Evolutionary conservation across 2,888 invertebrate species (phyloP).

Genomic region (Stictocephala bisonia): DNA sequence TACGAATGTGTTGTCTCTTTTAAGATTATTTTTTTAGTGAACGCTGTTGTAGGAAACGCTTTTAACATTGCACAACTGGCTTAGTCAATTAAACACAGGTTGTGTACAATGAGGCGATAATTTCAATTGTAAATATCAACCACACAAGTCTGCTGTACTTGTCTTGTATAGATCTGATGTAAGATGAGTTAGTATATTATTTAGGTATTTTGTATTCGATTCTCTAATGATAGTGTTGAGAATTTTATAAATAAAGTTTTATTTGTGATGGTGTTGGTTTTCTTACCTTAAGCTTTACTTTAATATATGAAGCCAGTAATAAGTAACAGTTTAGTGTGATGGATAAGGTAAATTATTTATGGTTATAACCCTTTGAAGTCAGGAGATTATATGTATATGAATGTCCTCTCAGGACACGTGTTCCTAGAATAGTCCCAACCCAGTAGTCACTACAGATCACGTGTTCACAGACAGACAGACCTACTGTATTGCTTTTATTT

Average conservation of each 20-base stretch:
- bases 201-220: conserved; percentile 34
- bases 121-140: neutral
- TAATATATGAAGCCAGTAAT: no score
- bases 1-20: conserved; percentile 33
- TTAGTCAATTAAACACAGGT: conserved; percentile 27
- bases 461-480: no score
- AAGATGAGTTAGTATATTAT: conserved; percentile 19
- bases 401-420: no score
- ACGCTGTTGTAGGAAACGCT: conserved; percentile 31
- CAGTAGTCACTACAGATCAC: no score
- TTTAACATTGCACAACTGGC: conserved; percentile 37
- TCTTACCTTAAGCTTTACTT: neutral
- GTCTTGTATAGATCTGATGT: conserved; percentile 26
- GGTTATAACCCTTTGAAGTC: no score
- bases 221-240: conserved; percentile 23
- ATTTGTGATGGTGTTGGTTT: conserved; percentile 7
- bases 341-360: no score
- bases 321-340: no score
- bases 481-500: no score
- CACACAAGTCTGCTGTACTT: neutral
- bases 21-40: conserved; percentile 42
- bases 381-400: no score
- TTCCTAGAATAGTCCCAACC: no score
- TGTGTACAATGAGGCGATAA: conserved; percentile 14
- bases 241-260: conserved; percentile 26